These are phyloP conservation scores for Rhynchonycteris naso DNA, from an alignment of 2,797 vertebrate genomes.

Conservation along the genomic window DNA sequence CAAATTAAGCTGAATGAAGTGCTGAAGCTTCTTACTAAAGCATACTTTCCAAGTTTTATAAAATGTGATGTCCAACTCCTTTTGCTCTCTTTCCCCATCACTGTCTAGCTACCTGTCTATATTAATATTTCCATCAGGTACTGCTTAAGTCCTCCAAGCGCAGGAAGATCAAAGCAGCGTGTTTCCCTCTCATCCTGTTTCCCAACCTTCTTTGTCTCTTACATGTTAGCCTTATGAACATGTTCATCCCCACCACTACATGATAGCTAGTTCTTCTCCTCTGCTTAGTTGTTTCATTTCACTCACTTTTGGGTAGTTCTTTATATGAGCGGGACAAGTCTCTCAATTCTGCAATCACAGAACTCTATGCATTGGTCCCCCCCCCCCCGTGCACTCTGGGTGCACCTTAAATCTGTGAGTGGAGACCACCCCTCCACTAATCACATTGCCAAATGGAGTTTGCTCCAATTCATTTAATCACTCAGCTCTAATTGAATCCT, in stretches of 20 bases:
- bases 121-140: background rate
- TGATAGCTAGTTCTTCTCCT: background rate
- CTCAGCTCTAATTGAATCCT: constrained; percentile 68
- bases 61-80: too few relatives aligned
- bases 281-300: background rate
- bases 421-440: background rate
- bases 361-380: background rate
- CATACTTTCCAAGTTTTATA: too few relatives aligned
- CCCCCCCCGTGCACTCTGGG: too few relatives aligned
- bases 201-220: background rate
- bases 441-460: constrained; percentile 42
- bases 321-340: background rate
- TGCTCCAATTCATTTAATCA: constrained; percentile 64
- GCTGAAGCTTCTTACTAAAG: too few relatives aligned
- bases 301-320: background rate
- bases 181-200: background rate
- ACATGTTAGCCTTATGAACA: background rate
- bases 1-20: too few relatives aligned
- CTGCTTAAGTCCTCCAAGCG: background rate
- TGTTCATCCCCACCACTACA: background rate
- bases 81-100: too few relatives aligned
- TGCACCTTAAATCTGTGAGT: accelerated
- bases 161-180: constrained; percentile 25
- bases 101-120: too few relatives aligned
- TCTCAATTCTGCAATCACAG: background rate